These are phyloP conservation scores for Tamandua tetradactyla DNA, from an alignment of 2,797 vertebrate genomes.

Conservation along the genomic window DNA sequence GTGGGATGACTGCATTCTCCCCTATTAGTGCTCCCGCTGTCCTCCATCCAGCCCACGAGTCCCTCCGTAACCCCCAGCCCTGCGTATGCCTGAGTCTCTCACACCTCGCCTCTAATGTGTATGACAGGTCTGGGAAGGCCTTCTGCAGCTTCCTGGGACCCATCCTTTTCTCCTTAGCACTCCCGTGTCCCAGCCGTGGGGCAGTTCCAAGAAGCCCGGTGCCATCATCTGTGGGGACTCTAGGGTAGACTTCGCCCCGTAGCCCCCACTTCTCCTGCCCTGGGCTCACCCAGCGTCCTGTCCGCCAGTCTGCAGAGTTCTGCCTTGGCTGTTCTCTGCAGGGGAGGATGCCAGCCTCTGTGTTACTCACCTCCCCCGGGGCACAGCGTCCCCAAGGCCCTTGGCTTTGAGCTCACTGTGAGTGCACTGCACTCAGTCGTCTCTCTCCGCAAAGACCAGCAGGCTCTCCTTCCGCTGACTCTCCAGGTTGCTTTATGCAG, in stretches of 20 bases:
- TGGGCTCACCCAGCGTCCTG: slow-evolving; percentile 75
- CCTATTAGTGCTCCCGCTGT: slow-evolving; percentile 85
- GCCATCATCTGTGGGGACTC: slow-evolving; percentile 24
- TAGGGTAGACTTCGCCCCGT: slow-evolving; percentile 38
- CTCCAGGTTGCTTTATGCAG: slow-evolving; percentile 53
- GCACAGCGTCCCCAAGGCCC: slow-evolving; percentile 43
- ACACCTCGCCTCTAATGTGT: slow-evolving; percentile 82
- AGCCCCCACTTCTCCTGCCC: slow-evolving; percentile 30
- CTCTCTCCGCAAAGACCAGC: slow-evolving; percentile 62
- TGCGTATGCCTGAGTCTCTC: slow-evolving; percentile 80
- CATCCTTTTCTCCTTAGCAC: slow-evolving; percentile 40
- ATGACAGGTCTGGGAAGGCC: slow-evolving; percentile 84
- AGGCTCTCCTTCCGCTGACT: not conserved
- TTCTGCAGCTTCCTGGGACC: slow-evolving; percentile 70
- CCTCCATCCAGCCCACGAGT: not conserved
- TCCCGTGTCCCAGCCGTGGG: not conserved
- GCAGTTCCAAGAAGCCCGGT: slow-evolving; percentile 13
- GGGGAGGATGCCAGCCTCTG: slow-evolving; percentile 69
- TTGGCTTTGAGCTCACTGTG: slow-evolving; percentile 67
- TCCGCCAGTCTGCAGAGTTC: slow-evolving; percentile 77
- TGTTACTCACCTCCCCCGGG: slow-evolving; percentile 52
- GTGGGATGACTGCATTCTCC: slow-evolving; percentile 92
- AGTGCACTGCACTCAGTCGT: slow-evolving; percentile 43
- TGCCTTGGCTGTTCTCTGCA: slow-evolving; percentile 79
- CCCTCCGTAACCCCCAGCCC: slow-evolving; percentile 85